phyloP scores from a whole-genome alignment of 1,140 invertebrate genomes.

The Leptinotarsa defecta region DNA sequence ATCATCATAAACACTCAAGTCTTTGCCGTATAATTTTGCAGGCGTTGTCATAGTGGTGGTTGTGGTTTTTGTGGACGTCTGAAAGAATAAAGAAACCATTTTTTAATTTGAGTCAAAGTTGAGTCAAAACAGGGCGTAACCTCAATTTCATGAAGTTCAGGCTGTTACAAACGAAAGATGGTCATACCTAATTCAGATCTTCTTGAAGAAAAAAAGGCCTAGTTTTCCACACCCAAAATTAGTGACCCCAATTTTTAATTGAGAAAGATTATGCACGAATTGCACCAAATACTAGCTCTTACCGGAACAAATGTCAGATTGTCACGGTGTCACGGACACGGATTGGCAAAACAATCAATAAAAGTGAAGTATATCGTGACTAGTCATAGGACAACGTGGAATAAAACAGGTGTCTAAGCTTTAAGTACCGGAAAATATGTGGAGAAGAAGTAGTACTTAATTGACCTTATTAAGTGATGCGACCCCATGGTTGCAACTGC shows the following conservation, averaged over 20 bases:
- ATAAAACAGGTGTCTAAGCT: not conserved
- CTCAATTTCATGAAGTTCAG: not conserved
- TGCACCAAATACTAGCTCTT: not conserved
- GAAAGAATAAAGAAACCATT: slow-evolving; percentile 55
- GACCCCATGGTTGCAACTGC: too few relatives aligned
- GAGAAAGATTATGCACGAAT: not conserved
- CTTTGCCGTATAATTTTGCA: slow-evolving; percentile 89
- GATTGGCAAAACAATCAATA: too few relatives aligned
- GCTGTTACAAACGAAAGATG: slow-evolving; percentile 21
- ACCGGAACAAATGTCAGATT: too few relatives aligned
- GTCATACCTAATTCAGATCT: slow-evolving; percentile 28
- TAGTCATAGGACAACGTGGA: too few relatives aligned
- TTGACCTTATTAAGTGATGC: too few relatives aligned
- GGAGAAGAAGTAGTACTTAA: too few relatives aligned
- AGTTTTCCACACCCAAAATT: slow-evolving; percentile 41
- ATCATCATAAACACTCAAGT: slow-evolving; percentile 92
- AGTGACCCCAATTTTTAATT: slow-evolving; percentile 39
- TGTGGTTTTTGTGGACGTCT: slow-evolving; percentile 84
- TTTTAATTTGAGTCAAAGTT: too few relatives aligned
- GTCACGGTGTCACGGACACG: too few relatives aligned
- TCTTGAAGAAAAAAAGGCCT: slow-evolving; percentile 22
- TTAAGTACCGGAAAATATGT: not conserved
- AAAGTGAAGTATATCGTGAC: too few relatives aligned
- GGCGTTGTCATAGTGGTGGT: slow-evolving; percentile 86
- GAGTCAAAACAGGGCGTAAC: slow-evolving; percentile 36